Conservation (phyloP, 2,113 vertebrate species). For the Centropus unirufus region DNA sequence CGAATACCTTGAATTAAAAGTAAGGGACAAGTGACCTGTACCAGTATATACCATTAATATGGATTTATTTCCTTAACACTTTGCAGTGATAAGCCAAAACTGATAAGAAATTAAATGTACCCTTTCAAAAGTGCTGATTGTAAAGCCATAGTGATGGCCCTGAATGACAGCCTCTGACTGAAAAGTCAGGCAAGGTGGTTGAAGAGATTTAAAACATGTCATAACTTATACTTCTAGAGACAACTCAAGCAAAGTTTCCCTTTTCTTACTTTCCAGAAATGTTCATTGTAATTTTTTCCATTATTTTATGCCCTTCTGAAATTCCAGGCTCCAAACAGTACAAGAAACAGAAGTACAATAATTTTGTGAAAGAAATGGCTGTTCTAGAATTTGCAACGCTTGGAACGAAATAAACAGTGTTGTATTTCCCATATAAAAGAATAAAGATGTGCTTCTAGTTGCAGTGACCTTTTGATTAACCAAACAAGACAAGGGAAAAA, state of each 20-base stretch:
- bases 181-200: background rate
- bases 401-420: background rate
- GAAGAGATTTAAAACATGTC: background rate
- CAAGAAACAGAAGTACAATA: background rate
- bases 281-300: background rate
- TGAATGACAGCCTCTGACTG: background rate
- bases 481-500: background rate
- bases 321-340: background rate
- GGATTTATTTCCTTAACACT: background rate
- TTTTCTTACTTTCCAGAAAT: background rate
- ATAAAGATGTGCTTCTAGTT: background rate
- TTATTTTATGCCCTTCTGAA: background rate
- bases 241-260: background rate
- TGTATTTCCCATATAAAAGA: conserved; percentile 27
- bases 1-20: background rate
- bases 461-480: background rate
- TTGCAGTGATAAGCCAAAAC: background rate
- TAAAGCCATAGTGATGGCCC: background rate
- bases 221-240: background rate
- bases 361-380: background rate
- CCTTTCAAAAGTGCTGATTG: background rate
- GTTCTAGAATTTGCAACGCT: conserved; percentile 1
- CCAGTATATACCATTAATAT: background rate
- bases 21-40: background rate
- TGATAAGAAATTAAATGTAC: background rate